Evolutionary conservation across 1,140 invertebrate genomes (phyloP).

Genomic region (Bombus turneri): DNA sequence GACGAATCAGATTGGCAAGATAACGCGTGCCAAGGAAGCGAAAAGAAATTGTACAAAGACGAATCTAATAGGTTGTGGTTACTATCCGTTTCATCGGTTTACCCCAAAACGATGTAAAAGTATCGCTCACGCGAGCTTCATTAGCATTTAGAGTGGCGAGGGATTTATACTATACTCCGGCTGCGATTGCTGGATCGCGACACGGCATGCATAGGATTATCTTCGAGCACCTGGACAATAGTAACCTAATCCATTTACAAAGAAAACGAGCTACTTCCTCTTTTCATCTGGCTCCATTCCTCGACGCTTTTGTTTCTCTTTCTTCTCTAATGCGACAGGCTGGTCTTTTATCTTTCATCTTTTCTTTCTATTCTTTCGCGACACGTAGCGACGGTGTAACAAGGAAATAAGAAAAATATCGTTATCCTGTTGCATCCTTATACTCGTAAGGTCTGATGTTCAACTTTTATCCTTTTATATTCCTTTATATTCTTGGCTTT

Average conservation of each 20-base stretch:
- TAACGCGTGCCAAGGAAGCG: not conserved
- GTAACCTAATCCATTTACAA: slow-evolving; percentile 65
- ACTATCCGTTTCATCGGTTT: slow-evolving; percentile 58
- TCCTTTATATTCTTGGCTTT: not conserved
- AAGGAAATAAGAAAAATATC: not conserved
- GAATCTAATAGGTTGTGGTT: slow-evolving; percentile 33
- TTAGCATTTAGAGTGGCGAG: slow-evolving; percentile 76
- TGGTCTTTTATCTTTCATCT: slow-evolving; percentile 29
- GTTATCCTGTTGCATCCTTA: not conserved
- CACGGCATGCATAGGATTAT: slow-evolving; percentile 74
- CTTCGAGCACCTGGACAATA: slow-evolving; percentile 68
- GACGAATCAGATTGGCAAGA: not conserved
- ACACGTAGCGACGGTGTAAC: slow-evolving; percentile 11
- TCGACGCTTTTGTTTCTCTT: not conserved
- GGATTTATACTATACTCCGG: slow-evolving; percentile 72
- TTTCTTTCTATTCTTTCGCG: slow-evolving; percentile 21
- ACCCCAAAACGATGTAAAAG: slow-evolving; percentile 63
- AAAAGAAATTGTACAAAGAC: slow-evolving; percentile 10
- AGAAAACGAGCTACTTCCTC: slow-evolving; percentile 61
- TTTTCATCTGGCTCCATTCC: slow-evolving; percentile 11
- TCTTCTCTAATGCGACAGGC: not conserved
- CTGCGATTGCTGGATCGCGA: slow-evolving; percentile 70
- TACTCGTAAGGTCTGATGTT: not conserved
- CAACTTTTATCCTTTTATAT: not conserved
- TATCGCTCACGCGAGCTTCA: slow-evolving; percentile 65